phyloP scores from a whole-genome alignment of 2,888 invertebrate genomes.

The Agonum fuliginosum region DNA sequence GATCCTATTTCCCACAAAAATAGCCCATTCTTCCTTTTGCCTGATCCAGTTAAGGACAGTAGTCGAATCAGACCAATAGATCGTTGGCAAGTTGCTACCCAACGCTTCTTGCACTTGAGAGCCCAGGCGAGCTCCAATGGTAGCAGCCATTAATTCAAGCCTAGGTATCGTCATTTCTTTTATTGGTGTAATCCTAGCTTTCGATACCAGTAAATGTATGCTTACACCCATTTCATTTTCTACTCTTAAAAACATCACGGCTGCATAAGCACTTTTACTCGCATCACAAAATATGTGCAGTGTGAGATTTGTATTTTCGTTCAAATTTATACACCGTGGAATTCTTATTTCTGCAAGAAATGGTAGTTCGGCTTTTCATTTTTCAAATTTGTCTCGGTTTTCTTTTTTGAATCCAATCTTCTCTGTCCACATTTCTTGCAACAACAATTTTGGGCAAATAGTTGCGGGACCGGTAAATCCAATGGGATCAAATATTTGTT shows the following conservation, averaged over 20 bases:
- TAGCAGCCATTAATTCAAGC: constrained; percentile 66
- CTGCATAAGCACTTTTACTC: constrained; percentile 6
- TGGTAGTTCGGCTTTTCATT: constrained; percentile 57
- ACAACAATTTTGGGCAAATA: constrained; percentile 63
- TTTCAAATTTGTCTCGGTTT: constrained; percentile 61
- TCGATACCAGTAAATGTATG: constrained; percentile 64
- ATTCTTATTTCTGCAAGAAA: constrained; percentile 28
- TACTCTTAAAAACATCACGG: constrained; percentile 12
- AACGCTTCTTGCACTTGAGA: constrained; percentile 49
- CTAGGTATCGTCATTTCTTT: constrained; percentile 65
- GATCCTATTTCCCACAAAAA: constrained; percentile 65
- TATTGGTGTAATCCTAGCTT: constrained; percentile 65
- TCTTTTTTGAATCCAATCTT: constrained; percentile 56
- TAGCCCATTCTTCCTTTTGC: constrained; percentile 62
- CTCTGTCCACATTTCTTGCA: constrained; percentile 62
- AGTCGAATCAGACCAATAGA: constrained; percentile 65
- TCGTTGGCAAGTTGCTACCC: constrained; percentile 39
- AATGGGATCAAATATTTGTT: constrained; percentile 64
- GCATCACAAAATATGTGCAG: constrained; percentile 1
- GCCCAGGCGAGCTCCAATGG: constrained; percentile 64
- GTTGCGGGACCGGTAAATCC: constrained; percentile 63
- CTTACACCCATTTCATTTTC: constrained; percentile 57
- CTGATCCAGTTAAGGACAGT: constrained; percentile 65
- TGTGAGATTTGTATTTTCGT: background rate
- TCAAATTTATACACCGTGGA: constrained; percentile 27